Percentiles rank a stretch among this genome's conserved stretches.
Evolutionary conservation across 2,888 invertebrate species (phyloP).

Genomic region (Zaprionus obscuricornis): DNA sequence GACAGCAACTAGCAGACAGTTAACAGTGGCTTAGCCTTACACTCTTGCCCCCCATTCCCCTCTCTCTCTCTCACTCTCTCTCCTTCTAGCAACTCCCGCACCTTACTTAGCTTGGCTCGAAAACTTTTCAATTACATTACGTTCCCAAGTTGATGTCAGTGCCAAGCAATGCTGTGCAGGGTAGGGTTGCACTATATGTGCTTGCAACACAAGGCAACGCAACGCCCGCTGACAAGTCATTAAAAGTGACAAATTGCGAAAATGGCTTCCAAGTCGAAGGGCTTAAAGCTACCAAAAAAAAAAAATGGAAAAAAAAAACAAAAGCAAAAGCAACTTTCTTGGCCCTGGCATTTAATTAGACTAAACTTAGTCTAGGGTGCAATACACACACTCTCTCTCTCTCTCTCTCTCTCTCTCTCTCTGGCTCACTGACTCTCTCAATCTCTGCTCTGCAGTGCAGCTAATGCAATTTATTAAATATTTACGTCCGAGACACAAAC

Average conservation of each 20-base stretch:
- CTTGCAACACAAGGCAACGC: conserved; percentile 32
- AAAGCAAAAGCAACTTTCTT: too few relatives aligned
- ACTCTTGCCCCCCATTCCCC: background rate
- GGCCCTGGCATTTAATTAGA: conserved; percentile 67
- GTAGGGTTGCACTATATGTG: conserved; percentile 47
- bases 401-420: too few relatives aligned
- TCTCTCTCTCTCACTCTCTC: conserved; percentile 4
- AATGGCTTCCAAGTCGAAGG: conserved; percentile 1
- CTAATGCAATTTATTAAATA: conserved; percentile 74
- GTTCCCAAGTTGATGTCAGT: conserved; percentile 55
- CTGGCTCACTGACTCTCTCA: too few relatives aligned
- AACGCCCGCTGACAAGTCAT: conserved; percentile 74
- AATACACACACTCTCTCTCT: too few relatives aligned
- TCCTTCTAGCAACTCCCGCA: too few relatives aligned
- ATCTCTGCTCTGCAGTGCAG: too few relatives aligned
- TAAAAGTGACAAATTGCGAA: conserved; percentile 72
- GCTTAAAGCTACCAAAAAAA: conserved; percentile 47
- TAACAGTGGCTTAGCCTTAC: conserved; percentile 2
- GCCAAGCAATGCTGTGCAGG: background rate
- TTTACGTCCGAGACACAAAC: conserved; percentile 36
- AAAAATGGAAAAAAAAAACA: too few relatives aligned
- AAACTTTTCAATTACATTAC: conserved; percentile 76
- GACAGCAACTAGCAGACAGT: conserved; percentile 34
- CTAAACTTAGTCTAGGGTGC: conserved; percentile 55
- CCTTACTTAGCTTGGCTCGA: conserved; percentile 29